Percentiles rank a stretch among this genome's conserved stretches.
These are phyloP conservation scores for Nysson spinosus DNA, from an alignment of 2,888 invertebrate species.

Conservation along the genomic window DNA sequence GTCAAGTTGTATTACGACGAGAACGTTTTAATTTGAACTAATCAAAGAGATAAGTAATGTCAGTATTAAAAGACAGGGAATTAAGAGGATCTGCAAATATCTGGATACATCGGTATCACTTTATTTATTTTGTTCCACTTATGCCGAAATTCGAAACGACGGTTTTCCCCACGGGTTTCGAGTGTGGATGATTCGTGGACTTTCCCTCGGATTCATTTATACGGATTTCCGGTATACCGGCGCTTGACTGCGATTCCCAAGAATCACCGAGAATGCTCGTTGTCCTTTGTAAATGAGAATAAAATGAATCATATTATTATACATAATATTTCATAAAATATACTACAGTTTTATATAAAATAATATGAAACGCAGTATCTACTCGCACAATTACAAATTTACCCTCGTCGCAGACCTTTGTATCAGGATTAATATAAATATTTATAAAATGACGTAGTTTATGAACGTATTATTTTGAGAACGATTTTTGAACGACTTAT, in stretches of 20 bases:
- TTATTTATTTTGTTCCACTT: conserved; percentile 5
- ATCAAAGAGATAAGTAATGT: conserved; percentile 29
- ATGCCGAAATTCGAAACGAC: neutral
- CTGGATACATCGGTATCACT: neutral
- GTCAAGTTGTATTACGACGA: conserved; percentile 5
- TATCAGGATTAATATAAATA: too few species aligned
- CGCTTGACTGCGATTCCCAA: conserved; percentile 51
- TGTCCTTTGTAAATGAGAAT: conserved; percentile 10
- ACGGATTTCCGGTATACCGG: conserved; percentile 56
- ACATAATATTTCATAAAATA: neutral
- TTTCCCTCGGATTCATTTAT: conserved; percentile 49
- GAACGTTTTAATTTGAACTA: neutral
- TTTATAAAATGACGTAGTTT: too few species aligned
- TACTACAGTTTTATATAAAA: neutral
- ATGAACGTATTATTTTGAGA: too few species aligned
- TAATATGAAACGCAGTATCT: neutral
- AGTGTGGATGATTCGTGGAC: neutral
- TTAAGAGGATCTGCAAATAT: neutral
- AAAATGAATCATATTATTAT: neutral
- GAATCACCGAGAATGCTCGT: conserved; percentile 38
- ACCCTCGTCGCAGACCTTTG: too few species aligned
- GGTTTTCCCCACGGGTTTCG: conserved; percentile 6
- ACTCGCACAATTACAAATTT: neutral
- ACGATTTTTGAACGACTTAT: too few species aligned
- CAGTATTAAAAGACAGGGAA: conserved; percentile 26